Conservation (phyloP, 2,113 vertebrate species). For the Monopterus albus region DNA sequence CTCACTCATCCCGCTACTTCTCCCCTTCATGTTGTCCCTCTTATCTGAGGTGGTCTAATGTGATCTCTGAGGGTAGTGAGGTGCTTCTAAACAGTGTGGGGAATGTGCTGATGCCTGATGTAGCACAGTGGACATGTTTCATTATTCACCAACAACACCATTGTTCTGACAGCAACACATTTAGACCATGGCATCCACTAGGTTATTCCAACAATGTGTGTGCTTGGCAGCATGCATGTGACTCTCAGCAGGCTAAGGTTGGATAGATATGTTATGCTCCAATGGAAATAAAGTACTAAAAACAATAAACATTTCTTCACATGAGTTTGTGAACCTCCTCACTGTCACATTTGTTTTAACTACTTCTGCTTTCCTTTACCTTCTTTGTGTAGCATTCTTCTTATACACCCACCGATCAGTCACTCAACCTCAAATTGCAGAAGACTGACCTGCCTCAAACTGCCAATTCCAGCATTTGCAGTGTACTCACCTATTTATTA, state of each 20-base stretch:
- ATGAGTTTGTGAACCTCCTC: background rate
- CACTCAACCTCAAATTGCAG: no score
- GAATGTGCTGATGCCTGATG: slow-evolving; percentile 44
- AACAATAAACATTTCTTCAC: slow-evolving; percentile 30
- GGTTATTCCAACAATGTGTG: slow-evolving; percentile 40
- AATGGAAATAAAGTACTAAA: no score
- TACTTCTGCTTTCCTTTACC: slow-evolving; percentile 28
- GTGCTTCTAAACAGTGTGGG: slow-evolving; percentile 48
- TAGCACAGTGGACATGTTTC: slow-evolving; percentile 39
- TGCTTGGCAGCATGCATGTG: background rate
- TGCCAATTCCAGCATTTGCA: background rate
- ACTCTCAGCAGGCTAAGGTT: slow-evolving; percentile 1
- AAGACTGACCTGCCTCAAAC: no score
- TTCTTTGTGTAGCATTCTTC: slow-evolving; percentile 26
- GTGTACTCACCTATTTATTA: background rate
- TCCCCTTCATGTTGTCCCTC: slow-evolving; percentile 19
- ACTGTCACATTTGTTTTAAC: slow-evolving; percentile 12
- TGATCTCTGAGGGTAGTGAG: slow-evolving; percentile 50
- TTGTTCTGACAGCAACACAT: slow-evolving; percentile 42
- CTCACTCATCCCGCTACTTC: slow-evolving; percentile 9
- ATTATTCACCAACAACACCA: slow-evolving; percentile 53
- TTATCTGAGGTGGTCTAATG: slow-evolving; percentile 34
- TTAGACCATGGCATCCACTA: slow-evolving; percentile 32
- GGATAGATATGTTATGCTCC: no score
- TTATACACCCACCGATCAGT: background rate